Evolutionary conservation across 2,888 invertebrate species (phyloP).

Genomic region (Exephanes ischioxanthus): DNA sequence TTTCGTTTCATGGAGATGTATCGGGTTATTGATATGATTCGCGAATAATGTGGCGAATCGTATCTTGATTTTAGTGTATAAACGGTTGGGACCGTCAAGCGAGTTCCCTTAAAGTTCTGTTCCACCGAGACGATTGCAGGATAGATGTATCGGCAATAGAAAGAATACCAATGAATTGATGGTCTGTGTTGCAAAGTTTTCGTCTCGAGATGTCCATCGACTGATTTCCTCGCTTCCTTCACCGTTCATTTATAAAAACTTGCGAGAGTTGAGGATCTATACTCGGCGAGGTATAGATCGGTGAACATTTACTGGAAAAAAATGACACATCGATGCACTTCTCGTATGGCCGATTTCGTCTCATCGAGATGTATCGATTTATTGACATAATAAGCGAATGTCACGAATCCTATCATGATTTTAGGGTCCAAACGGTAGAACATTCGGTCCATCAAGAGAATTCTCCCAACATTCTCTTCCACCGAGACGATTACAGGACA

Average conservation of each 20-base stretch:
- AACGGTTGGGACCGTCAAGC: background rate
- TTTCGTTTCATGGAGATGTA: conserved; percentile 48
- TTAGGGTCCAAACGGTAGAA: background rate
- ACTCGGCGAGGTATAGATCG: conserved; percentile 29
- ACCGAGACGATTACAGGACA: background rate
- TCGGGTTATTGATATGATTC: conserved; percentile 31
- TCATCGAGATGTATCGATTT: conserved; percentile 50
- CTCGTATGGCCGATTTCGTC: conserved; percentile 58
- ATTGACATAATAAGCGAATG: background rate
- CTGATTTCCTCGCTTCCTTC: background rate
- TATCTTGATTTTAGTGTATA: background rate
- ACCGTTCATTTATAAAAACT: background rate
- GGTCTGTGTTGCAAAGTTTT: background rate
- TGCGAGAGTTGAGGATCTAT: conserved; percentile 28
- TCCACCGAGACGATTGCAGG: background rate
- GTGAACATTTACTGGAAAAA: conserved; percentile 58
- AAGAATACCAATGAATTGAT: background rate
- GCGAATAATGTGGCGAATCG: background rate
- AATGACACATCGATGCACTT: conserved; percentile 44
- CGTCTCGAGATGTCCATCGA: background rate
- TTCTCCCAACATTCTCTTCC: background rate
- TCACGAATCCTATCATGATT: background rate
- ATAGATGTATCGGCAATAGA: background rate
- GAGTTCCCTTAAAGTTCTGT: background rate
- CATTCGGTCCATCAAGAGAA: too few relatives aligned